Percentiles rank a stretch among this genome's conserved stretches.
Evolutionary conservation across 2,113 vertebrate species (phyloP).

Genomic region (Mastomys coucha): DNA sequence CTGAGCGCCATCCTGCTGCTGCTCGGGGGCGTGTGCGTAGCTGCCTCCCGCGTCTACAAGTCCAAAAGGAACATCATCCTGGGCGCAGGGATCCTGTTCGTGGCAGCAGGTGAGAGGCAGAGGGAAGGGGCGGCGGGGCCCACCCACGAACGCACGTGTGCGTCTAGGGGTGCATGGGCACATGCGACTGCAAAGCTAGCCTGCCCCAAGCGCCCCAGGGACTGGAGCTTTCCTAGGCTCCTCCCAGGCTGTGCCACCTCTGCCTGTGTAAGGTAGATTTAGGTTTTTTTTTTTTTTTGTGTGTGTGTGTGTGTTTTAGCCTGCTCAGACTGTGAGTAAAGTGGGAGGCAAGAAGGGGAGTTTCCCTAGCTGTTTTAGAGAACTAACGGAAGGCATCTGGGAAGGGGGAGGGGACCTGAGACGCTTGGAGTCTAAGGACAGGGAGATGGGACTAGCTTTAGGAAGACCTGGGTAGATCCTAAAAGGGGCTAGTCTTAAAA

Average conservation of each 20-base stretch:
- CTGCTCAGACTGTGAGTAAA: background rate
- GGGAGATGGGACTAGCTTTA: background rate
- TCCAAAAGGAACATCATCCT: slow-evolving; percentile 96
- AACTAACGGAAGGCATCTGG: background rate
- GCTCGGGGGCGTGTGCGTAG: slow-evolving; percentile 96
- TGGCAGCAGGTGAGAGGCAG: slow-evolving; percentile 92
- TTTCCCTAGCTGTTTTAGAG: background rate
- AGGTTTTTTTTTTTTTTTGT: background rate
- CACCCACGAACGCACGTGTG: background rate
- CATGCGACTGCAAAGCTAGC: background rate
- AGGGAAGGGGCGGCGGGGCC: slow-evolving; percentile 6
- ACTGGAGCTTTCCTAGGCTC: background rate
- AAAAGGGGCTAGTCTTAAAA: background rate
- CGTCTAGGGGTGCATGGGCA: background rate
- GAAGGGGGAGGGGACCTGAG: background rate
- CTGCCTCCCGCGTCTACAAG: slow-evolving; percentile 95
- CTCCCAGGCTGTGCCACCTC: background rate
- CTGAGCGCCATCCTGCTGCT: slow-evolving; percentile 96
- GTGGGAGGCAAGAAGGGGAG: rapidly evolving
- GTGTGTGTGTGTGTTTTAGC: too few species aligned
- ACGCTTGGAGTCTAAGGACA: background rate
- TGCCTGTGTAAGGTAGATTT: slow-evolving; percentile 28
- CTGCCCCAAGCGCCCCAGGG: background rate
- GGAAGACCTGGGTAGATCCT: rapidly evolving
- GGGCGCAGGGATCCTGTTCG: slow-evolving; percentile 96